Conservation (phyloP, 2,113 vertebrate genomes). For the Hemibagrus wyckioides region DNA sequence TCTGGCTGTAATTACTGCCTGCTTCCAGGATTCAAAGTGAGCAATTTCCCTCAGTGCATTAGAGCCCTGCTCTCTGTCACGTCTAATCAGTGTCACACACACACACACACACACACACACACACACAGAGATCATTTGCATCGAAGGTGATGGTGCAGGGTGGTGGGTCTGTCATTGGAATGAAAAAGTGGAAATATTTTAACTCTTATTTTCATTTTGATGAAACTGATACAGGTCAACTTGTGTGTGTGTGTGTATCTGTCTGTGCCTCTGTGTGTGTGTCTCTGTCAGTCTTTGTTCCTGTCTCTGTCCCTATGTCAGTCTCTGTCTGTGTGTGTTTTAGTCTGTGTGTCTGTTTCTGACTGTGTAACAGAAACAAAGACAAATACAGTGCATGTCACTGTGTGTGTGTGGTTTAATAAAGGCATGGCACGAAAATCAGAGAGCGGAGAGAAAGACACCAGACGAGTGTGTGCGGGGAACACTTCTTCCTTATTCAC, state of each 20-base stretch:
- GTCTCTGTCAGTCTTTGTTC: neutral
- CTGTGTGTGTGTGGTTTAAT: neutral
- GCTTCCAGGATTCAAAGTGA: slow-evolving; percentile 61
- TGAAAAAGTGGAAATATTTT: neutral
- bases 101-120: slow-evolving; percentile 54
- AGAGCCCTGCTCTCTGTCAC: slow-evolving; percentile 61
- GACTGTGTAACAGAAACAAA: too few relatives aligned
- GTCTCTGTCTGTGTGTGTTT: neutral
- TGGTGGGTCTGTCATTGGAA: neutral
- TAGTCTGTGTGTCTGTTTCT: neutral
- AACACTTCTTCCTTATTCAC: neutral
- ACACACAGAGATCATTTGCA: slow-evolving; percentile 50
- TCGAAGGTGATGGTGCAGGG: neutral
- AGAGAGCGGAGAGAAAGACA: neutral
- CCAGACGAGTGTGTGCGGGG: neutral
- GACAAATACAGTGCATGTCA: too few relatives aligned
- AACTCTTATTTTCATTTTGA: neutral
- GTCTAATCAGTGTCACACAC: slow-evolving; percentile 63
- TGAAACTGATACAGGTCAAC: neutral
- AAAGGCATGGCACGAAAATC: neutral
- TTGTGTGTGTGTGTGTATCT: neutral
- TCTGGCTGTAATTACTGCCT: slow-evolving; percentile 56
- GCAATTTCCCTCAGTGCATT: slow-evolving; percentile 56
- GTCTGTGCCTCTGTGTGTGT: neutral
- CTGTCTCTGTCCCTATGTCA: neutral